These are phyloP conservation scores for Eutrigla gurnardus DNA, from an alignment of 2,797 vertebrate genomes.

Conservation along the genomic window DNA sequence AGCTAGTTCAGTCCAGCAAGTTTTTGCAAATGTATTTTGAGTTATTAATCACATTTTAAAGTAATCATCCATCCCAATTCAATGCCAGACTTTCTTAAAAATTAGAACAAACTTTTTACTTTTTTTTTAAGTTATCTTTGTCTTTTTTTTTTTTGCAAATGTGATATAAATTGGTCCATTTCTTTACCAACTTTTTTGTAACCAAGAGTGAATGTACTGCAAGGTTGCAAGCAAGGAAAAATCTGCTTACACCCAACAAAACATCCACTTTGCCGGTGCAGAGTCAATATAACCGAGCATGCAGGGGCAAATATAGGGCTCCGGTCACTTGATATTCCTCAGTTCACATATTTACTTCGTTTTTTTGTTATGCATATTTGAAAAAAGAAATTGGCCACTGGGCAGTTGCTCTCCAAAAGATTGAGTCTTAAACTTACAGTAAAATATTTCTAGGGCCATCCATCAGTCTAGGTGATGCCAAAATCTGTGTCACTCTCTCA, in stretches of 20 bases:
- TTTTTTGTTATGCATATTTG: background rate
- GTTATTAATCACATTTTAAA: background rate
- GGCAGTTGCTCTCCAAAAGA: conserved; percentile 12
- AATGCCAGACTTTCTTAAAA: background rate
- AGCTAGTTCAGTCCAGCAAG: conserved; percentile 11
- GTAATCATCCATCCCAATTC: background rate
- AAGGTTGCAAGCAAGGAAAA: background rate
- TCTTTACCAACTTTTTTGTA: no score
- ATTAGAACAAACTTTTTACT: background rate
- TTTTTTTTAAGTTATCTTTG: no score
- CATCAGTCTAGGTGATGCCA: conserved; percentile 28
- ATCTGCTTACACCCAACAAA: background rate
- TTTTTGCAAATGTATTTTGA: background rate
- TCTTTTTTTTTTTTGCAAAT: background rate
- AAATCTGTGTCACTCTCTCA: conserved; percentile 21
- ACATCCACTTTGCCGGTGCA: background rate
- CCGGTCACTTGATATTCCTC: background rate
- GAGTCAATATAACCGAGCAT: background rate
- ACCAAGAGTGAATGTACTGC: background rate
- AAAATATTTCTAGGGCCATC: conserved; percentile 12
- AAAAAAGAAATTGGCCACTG: conserved; percentile 1
- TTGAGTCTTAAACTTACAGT: conserved; percentile 25
- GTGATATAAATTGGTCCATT: background rate
- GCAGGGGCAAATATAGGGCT: no score
- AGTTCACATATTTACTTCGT: background rate